These are phyloP conservation scores for Anagyrus pseudococci DNA, from an alignment of 2,888 invertebrate genomes.

Conservation along the genomic window DNA sequence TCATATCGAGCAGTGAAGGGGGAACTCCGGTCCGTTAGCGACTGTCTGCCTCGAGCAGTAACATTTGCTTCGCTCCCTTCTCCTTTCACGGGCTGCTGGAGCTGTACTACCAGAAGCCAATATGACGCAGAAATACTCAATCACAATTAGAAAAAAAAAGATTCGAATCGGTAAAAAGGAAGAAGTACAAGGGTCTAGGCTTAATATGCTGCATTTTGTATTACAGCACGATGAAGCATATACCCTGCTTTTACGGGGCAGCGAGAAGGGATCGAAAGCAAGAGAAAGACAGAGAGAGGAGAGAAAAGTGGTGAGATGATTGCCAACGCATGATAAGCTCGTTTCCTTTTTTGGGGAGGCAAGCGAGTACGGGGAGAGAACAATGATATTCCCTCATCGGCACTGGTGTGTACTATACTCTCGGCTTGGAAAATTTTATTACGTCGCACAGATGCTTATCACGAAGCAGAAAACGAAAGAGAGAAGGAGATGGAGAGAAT, in stretches of 20 bases:
- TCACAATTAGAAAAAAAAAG: too few relatives aligned
- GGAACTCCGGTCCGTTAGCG: constrained; percentile 38
- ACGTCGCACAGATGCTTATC: constrained; percentile 17
- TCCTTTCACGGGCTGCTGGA: too few relatives aligned
- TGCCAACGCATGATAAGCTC: constrained; percentile 21
- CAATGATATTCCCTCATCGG: constrained; percentile 21
- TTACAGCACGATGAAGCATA: too few relatives aligned
- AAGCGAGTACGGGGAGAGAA: not conserved
- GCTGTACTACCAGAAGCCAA: too few relatives aligned
- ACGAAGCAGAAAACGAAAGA: not conserved
- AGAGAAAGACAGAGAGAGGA: too few relatives aligned
- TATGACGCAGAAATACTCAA: not conserved
- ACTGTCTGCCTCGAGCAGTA: too few relatives aligned
- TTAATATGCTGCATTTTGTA: too few relatives aligned
- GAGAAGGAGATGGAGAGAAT: too few relatives aligned
- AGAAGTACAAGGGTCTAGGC: too few relatives aligned
- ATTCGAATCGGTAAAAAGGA: too few relatives aligned
- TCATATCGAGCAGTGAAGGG: not conserved
- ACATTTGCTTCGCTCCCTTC: not conserved
- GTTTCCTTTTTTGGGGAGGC: not conserved
- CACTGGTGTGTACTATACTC: not conserved
- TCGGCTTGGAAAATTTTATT: constrained; percentile 25
- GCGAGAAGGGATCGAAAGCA: too few relatives aligned
- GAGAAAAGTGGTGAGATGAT: constrained; percentile 25
- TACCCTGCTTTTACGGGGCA: too few relatives aligned